A percentile compares a stretch with the other conserved stretches of the same genome.
These are phyloP conservation scores for Epirrhoe alternata DNA, from an alignment of 2,888 invertebrate species.

Conservation along the genomic window DNA sequence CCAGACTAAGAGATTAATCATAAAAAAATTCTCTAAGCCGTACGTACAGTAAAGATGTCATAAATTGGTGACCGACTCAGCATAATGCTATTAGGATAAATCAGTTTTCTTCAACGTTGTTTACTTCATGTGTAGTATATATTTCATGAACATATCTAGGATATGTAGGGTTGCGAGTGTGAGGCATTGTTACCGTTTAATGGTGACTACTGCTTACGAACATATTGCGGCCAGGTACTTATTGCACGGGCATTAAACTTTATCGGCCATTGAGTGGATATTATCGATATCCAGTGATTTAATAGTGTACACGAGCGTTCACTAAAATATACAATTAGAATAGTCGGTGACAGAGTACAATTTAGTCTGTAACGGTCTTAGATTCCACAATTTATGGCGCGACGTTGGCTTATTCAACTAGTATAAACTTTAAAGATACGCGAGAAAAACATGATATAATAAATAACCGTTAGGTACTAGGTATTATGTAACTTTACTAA, in stretches of 20 bases:
- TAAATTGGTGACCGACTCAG: too few species aligned
- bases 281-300: slow-evolving; percentile 42
- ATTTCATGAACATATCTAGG: neutral
- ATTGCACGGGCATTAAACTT: slow-evolving; percentile 36
- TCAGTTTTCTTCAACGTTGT: neutral
- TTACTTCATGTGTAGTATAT: slow-evolving; percentile 4
- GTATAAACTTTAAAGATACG: neutral
- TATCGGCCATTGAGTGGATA: slow-evolving; percentile 39
- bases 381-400: slow-evolving; percentile 38
- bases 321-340: slow-evolving; percentile 36
- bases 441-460: neutral
- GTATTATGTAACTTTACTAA: neutral
- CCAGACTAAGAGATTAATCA: too few species aligned
- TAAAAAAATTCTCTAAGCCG: too few species aligned
- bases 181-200: slow-evolving; percentile 4
- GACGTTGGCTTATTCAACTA: neutral
- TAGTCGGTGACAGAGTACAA: slow-evolving; percentile 17
- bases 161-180: slow-evolving; percentile 1
- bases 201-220: slow-evolving; percentile 14
- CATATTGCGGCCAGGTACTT: slow-evolving; percentile 25
- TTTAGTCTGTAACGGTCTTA: slow-evolving; percentile 27
- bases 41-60: too few species aligned
- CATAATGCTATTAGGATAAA: too few species aligned
- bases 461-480: neutral
- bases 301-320: slow-evolving; percentile 30